Evolutionary conservation across 2,888 invertebrate species (phyloP).

Genomic region (Zele albiditarsus): DNA sequence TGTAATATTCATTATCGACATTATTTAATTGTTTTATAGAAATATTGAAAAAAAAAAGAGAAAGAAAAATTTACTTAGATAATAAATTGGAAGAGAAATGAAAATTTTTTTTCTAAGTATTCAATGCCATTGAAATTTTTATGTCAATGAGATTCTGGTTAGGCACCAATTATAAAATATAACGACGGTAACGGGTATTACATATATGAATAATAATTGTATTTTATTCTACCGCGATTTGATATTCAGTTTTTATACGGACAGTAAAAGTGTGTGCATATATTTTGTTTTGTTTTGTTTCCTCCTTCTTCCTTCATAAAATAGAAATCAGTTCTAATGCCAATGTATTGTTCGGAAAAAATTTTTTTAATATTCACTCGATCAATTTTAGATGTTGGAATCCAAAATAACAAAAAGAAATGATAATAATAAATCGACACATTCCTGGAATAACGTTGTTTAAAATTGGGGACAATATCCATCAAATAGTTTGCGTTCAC

Average conservation of each 20-base stretch:
- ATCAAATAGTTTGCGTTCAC: conserved; percentile 54
- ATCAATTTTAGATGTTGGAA: neutral
- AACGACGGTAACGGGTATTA: conserved; percentile 48
- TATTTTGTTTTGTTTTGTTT: conserved; percentile 22
- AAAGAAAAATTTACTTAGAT: conserved; percentile 54
- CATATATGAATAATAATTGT: conserved; percentile 23
- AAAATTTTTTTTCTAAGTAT: neutral
- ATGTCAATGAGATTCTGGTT: conserved; percentile 45
- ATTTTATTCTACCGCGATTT: conserved; percentile 33
- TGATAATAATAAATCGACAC: conserved; percentile 31
- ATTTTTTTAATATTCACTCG: conserved; percentile 25
- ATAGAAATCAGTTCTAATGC: conserved; percentile 29
- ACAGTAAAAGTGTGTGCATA: conserved; percentile 20
- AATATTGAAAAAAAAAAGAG: conserved; percentile 48
- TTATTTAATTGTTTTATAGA: conserved; percentile 51
- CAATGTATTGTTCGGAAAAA: conserved; percentile 19
- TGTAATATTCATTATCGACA: conserved; percentile 46
- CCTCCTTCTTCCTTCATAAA: neutral
- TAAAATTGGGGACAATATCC: neutral
- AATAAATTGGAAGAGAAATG: conserved; percentile 17
- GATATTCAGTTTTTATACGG: conserved; percentile 42
- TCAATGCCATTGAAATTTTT: conserved; percentile 21
- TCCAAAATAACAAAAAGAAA: conserved; percentile 42
- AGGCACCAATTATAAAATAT: conserved; percentile 51
- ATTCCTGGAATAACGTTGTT: conserved; percentile 30